phyloP scores from a whole-genome alignment of 2,888 invertebrate species.

The Ptychoptera albimana region DNA sequence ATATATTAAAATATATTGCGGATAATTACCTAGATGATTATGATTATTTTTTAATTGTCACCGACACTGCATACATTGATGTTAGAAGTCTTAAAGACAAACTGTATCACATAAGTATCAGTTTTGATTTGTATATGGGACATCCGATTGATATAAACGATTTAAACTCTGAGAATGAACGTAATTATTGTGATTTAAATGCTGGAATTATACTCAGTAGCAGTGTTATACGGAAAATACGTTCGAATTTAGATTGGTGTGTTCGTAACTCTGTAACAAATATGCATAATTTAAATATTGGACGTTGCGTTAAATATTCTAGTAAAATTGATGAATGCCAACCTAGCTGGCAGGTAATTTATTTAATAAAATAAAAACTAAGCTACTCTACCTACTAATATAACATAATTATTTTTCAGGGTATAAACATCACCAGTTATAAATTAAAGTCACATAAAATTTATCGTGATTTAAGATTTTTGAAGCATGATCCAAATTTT shows the following conservation, averaged over 20 bases:
- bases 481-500: constrained; percentile 31
- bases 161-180: constrained; percentile 20
- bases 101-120: constrained; percentile 64
- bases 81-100: constrained; percentile 55
- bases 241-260: constrained; percentile 74
- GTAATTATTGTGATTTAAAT: constrained; percentile 39
- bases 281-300: constrained; percentile 72
- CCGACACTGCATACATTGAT: constrained; percentile 74
- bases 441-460: constrained; percentile 22
- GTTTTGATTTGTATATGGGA: constrained; percentile 74
- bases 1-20: constrained; percentile 74
- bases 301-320: constrained; percentile 49
- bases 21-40: constrained; percentile 81
- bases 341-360: constrained; percentile 31
- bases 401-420: constrained; percentile 14
- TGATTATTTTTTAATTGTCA: constrained; percentile 81
- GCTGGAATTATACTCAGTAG: constrained; percentile 79
- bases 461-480: constrained; percentile 32
- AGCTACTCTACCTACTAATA: neutral
- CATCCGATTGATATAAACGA: constrained; percentile 12
- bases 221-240: constrained; percentile 64
- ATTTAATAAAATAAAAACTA: neutral
- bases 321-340: constrained; percentile 29
- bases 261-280: constrained; percentile 70
- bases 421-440: constrained; percentile 20